A percentile compares a stretch with the other conserved stretches of the same genome.
These are phyloP conservation scores for Tetropium fuscum DNA, from an alignment of 2,888 invertebrate species.

Conservation along the genomic window DNA sequence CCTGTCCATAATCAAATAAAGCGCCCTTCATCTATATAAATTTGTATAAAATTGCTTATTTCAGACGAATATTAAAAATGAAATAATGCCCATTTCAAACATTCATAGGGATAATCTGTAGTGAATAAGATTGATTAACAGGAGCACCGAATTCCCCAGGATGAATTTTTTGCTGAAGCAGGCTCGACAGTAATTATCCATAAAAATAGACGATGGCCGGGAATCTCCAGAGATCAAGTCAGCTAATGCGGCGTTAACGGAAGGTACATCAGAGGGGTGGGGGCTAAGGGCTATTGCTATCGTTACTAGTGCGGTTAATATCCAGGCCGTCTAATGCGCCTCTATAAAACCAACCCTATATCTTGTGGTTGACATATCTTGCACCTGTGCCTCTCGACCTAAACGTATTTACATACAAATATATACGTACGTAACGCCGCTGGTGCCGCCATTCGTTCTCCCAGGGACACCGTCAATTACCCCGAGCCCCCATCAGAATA, in stretches of 20 bases:
- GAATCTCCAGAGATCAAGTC: slow-evolving; percentile 32
- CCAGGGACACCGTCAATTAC: slow-evolving; percentile 9
- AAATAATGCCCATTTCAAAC: slow-evolving; percentile 22
- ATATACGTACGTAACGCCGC: slow-evolving; percentile 46
- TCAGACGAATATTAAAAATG: slow-evolving; percentile 11
- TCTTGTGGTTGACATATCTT: slow-evolving; percentile 65
- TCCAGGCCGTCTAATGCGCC: slow-evolving; percentile 59
- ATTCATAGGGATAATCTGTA: slow-evolving; percentile 18
- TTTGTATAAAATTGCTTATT: background rate
- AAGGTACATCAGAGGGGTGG: slow-evolving; percentile 20
- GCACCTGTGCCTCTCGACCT: slow-evolving; percentile 64
- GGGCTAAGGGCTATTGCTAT: slow-evolving; percentile 17
- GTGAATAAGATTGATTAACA: slow-evolving; percentile 28
- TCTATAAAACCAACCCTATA: slow-evolving; percentile 62
- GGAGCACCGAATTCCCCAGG: slow-evolving; percentile 5
- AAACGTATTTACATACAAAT: slow-evolving; percentile 65
- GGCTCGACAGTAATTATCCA: slow-evolving; percentile 35
- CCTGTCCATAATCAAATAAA: background rate
- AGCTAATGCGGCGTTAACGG: slow-evolving; percentile 34
- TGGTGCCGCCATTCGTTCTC: background rate
- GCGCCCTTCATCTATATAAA: background rate
- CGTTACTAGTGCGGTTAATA: slow-evolving; percentile 47
- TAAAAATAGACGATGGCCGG: slow-evolving; percentile 33
- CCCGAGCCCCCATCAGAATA: background rate
- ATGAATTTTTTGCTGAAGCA: slow-evolving; percentile 33